Evolutionary conservation across 2,113 vertebrate species (phyloP), one percentile per base, ranked within the genome.

Genomic region (Chionodraco myersi): DNA sequence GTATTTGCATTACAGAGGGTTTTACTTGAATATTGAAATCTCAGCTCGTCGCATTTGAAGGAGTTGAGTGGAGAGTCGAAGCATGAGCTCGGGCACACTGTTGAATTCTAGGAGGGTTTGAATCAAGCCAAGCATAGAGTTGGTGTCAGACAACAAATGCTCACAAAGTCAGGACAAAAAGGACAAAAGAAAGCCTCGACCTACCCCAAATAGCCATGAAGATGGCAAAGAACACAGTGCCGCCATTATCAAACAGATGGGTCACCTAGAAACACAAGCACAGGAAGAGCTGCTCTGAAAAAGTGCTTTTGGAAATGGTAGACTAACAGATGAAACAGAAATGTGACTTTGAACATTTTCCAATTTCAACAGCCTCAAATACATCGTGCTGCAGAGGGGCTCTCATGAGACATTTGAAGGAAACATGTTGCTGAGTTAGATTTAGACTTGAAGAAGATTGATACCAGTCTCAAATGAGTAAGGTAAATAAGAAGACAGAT

Each of bases 131-230:
- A 70, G 56, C 75, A 58, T n/a, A 59, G 12, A 61, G 56, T 36
- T 44, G 30, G 41, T 64, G 26, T 26, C 58, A 57, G 18, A 67
- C 34, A 79, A 61, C 23, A 68, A 84, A 44, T 10, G 65, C 49
- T 68, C 14, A 66, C 9, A 64, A 80, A 71, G 75, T 30, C 49
- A n/a, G 16, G 21, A 74, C 69, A 72, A 30, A 41, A 54, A 15
- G 14, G 61, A 64, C 49, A 67, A 65, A 60, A 78, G 21, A 77
- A 52, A 69, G 69, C 23, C 45, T 68, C 18, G 48, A 91, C 94
- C 65, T 91, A 96, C 94, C 95, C 94, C 95, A 96, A 77, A 95
- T 95, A 82, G 95, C 94, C 95, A 96, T 95, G 89, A 96, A 96
- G 89, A 95, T 96, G 9, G 94, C 95, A 61, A 95, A 95, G 87